Base-by-base conservation (phyloP, 2,888 invertebrate species). In the Cylindroiulus punctatus region DNA sequence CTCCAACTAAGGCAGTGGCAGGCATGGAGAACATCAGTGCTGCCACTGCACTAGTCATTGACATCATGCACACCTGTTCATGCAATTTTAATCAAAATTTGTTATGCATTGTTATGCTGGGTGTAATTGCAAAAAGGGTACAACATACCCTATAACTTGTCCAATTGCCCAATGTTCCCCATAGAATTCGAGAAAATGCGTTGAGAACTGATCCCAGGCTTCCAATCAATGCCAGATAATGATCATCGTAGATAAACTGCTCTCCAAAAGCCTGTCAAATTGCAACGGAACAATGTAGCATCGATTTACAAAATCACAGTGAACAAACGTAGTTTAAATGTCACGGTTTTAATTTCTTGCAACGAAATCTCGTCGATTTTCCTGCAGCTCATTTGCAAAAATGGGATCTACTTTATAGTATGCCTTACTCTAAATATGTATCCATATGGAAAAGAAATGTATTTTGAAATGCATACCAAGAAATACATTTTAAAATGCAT, bases 51-150 rank as follows among this genome's bases (percentile, higher is more conserved):
- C 19, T 26, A 26, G 19, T 19, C 81, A 26, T n/a, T 12, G 17
- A 81, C 81, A 81, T 81, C 81, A 81, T 81, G 81, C n/a, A n/a
- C 17, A 26, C 26, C 81, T 81, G 81, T 81, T 12, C 26, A 81
- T 12, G 12, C 12, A 12, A 17, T 19, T 81, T 81, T 17, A 17
- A 81, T 12, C 14, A 14, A 81, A 81, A 81, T 26, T 17, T 17
- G 26, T 19, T 81, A 17, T 14, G 22, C 14, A 81, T 12, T 81
- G 17, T 17, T 12, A 19, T 12, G 26, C 14, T 81, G 12, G 26
- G 22, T 26, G n/a, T 12, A 81, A 26, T 81, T 14, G 81, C 14
- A 14, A 19, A 19, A 81, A 81, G 22, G 52, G 12, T 26, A 81
- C 14, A 81, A 14, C 81, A 26, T 81, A 81, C 81, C 22, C 22